These are phyloP conservation scores for Drosophila busckii DNA, from an alignment of 1,140 invertebrate genomes.

Conservation along the genomic window DNA sequence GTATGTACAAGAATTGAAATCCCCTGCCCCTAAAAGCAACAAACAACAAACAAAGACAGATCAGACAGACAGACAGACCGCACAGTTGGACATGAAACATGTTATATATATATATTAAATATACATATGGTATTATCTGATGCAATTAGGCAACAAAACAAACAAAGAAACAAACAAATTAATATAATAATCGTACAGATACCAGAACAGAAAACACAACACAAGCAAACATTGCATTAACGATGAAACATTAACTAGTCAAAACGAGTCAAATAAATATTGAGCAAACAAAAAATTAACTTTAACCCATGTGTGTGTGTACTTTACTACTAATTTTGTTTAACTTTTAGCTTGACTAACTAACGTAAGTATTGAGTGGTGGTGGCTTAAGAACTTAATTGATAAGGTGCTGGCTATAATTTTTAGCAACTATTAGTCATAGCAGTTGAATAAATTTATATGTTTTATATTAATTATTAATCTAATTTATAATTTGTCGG, in stretches of 20 bases:
- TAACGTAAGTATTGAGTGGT: too few relatives aligned
- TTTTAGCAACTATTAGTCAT: too few relatives aligned
- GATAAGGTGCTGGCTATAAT: too few relatives aligned
- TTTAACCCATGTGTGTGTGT: background rate
- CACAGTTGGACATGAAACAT: conserved; percentile 43
- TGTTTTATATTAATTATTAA: too few relatives aligned
- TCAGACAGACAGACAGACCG: conserved; percentile 4
- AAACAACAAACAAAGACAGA: conserved; percentile 14
- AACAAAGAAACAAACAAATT: too few relatives aligned
- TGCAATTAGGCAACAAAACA: too few relatives aligned
- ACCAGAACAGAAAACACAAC: conserved; percentile 18
- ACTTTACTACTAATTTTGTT: too few relatives aligned
- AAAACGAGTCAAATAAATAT: conserved; percentile 74
- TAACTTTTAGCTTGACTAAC: too few relatives aligned
- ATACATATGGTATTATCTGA: conserved; percentile 58
- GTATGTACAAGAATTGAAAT: conserved; percentile 25
- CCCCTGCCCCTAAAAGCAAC: conserved; percentile 67
- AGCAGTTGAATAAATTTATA: too few relatives aligned
- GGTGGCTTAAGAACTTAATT: too few relatives aligned
- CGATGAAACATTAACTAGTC: conserved; percentile 63
- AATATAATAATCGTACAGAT: conserved; percentile 55
- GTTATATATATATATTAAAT: conserved; percentile 56
- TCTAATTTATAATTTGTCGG: too few relatives aligned
- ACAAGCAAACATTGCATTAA: conserved; percentile 31
- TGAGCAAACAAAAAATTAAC: conserved; percentile 53